phyloP scores from a whole-genome alignment of 2,888 invertebrate species.

The Lysandra bellargus region DNA sequence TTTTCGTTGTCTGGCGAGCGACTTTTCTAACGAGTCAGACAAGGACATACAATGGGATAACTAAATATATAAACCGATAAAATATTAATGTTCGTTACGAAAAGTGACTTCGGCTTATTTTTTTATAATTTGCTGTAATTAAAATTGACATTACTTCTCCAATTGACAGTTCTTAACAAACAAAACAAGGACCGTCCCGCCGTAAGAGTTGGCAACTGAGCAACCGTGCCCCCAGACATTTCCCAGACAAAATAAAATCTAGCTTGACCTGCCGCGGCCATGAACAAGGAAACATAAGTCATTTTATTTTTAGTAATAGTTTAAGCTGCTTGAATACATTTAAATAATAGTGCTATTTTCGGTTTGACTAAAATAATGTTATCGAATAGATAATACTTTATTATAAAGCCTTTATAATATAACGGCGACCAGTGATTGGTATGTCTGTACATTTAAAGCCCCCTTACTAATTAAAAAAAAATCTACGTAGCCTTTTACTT shows the following conservation, averaged over 20 bases:
- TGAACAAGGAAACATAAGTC: not conserved
- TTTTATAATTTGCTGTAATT: no score
- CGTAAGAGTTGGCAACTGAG: not conserved
- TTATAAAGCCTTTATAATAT: no score
- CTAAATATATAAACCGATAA: no score
- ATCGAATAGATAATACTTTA: not conserved
- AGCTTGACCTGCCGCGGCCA: not conserved
- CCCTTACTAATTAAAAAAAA: not conserved
- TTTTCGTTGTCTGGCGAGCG: not conserved
- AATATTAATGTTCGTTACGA: no score
- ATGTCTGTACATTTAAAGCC: no score
- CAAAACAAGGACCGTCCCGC: no score
- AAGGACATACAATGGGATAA: no score
- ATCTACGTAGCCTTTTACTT: no score
- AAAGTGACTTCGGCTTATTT: no score
- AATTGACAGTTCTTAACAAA: no score
- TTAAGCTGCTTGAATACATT: not conserved
- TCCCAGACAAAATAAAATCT: conserved; percentile 1
- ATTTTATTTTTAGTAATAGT: not conserved
- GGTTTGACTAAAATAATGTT: not conserved
- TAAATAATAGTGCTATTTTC: not conserved
- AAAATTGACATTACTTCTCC: no score
- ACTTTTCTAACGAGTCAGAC: not conserved
- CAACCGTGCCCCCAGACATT: not conserved
- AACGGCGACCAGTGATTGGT: no score